These are phyloP conservation scores for Pangasius larnaudii DNA, from an alignment of 2,797 vertebrate genomes.

Conservation along the genomic window DNA sequence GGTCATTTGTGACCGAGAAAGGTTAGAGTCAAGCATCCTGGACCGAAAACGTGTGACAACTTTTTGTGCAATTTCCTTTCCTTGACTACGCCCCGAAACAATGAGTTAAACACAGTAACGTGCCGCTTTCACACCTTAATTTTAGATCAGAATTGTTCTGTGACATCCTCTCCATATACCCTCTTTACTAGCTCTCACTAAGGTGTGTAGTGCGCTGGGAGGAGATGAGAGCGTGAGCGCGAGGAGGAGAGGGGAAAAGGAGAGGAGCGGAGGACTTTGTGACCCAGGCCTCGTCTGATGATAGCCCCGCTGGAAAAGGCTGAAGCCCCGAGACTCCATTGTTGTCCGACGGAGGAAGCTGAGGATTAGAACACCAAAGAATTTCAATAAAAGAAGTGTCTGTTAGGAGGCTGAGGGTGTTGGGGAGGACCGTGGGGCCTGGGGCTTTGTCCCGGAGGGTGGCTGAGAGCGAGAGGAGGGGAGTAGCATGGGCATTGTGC, in stretches of 20 bases:
- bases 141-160: constrained; percentile 27
- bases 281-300: constrained; percentile 73
- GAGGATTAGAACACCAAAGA: constrained; percentile 88
- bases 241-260: constrained; percentile 26
- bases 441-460: constrained; percentile 64
- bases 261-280: constrained; percentile 66
- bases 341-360: constrained; percentile 83
- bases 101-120: neutral
- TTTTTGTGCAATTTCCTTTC: constrained; percentile 27
- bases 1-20: neutral
- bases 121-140: constrained; percentile 22
- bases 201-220: constrained; percentile 44
- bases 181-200: constrained; percentile 40
- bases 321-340: constrained; percentile 81
- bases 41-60: neutral
- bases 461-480: constrained; percentile 81
- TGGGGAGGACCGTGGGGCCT: constrained; percentile 54
- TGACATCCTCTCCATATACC: constrained; percentile 31
- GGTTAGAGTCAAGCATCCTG: neutral
- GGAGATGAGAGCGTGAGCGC: constrained; percentile 51
- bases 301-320: constrained; percentile 81
- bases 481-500: constrained; percentile 77
- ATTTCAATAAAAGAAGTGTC: constrained; percentile 88
- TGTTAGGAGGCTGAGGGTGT: constrained; percentile 71
- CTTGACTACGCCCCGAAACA: neutral